A percentile compares a stretch with the other conserved stretches of the same genome.
Evolutionary conservation across 2,888 invertebrate genomes (phyloP).

Genomic region (Halictus quadricinctus): DNA sequence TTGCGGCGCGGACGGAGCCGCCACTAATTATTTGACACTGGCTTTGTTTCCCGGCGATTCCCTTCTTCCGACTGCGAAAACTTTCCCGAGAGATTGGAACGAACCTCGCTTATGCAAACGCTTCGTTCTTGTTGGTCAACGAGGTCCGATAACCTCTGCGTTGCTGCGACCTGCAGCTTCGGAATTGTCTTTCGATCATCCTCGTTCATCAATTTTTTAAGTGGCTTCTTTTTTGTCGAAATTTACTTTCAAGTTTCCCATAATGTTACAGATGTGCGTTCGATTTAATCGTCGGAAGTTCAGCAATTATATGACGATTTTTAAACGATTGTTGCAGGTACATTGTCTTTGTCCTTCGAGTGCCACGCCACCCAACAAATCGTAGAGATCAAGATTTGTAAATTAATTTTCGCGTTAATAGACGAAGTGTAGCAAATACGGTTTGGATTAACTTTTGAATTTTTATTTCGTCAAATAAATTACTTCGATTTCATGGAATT

Average conservation of each 20-base stretch:
- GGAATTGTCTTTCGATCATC: neutral
- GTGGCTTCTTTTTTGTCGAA: neutral
- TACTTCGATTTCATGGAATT: too few relatives aligned
- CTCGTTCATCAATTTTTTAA: neutral
- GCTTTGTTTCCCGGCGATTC: neutral
- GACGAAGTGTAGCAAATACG: too few relatives aligned
- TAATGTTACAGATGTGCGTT: too few relatives aligned
- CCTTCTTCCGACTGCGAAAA: neutral
- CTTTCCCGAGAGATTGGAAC: neutral
- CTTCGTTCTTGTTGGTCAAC: neutral
- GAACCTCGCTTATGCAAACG: neutral
- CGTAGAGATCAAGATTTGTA: too few relatives aligned
- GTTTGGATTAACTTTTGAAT: too few relatives aligned
- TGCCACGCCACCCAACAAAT: too few relatives aligned
- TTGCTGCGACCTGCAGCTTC: neutral
- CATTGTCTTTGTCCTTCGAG: too few relatives aligned
- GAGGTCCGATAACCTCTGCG: neutral
- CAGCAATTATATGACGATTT: too few relatives aligned
- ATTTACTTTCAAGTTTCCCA: neutral
- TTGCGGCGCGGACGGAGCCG: slow-evolving; percentile 8
- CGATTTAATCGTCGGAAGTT: too few relatives aligned
- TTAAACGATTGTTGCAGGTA: too few relatives aligned
- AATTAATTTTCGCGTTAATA: too few relatives aligned
- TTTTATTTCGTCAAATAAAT: too few relatives aligned
- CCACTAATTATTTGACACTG: neutral